These are phyloP conservation scores for Stigmatopora nigra DNA, from an alignment of 2,113 vertebrate genomes.

Conservation along the genomic window DNA sequence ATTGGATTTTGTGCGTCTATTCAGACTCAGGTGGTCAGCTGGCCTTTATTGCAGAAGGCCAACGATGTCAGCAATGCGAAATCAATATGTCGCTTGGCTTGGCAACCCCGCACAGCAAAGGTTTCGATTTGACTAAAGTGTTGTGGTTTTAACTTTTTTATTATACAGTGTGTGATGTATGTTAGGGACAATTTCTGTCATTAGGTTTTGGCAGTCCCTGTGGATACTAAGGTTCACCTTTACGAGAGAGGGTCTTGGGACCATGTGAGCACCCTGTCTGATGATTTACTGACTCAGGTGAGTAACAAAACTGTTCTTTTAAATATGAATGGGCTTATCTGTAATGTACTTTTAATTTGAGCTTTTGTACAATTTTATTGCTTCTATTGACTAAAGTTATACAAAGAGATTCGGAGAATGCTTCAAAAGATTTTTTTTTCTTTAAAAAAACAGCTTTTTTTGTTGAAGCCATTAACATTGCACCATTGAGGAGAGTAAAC, in stretches of 20 bases:
- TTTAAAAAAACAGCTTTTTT: neutral
- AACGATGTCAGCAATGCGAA: constrained; percentile 84
- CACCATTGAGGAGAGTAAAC: too few species aligned
- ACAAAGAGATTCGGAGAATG: neutral
- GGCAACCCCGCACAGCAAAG: constrained; percentile 81
- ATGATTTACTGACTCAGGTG: constrained; percentile 79
- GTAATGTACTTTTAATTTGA: neutral
- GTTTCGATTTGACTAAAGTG: constrained; percentile 52
- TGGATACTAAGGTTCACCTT: constrained; percentile 78
- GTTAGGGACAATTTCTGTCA: neutral
- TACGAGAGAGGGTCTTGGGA: constrained; percentile 84
- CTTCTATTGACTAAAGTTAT: neutral
- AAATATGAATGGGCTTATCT: neutral
- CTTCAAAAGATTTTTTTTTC: neutral
- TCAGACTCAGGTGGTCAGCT: constrained; percentile 76
- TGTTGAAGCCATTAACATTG: too few species aligned
- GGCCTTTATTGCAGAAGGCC: constrained; percentile 81
- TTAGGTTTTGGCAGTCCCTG: constrained; percentile 88
- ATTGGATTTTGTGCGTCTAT: constrained; percentile 5
- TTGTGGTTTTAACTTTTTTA: neutral
- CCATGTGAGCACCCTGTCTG: constrained; percentile 68
- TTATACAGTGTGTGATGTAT: neutral
- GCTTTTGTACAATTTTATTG: neutral
- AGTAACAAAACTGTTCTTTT: constrained; percentile 3
- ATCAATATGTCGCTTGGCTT: constrained; percentile 87